Base-by-base conservation (phyloP, 2,797 vertebrate genomes). In the Falco columbarius region DNA sequence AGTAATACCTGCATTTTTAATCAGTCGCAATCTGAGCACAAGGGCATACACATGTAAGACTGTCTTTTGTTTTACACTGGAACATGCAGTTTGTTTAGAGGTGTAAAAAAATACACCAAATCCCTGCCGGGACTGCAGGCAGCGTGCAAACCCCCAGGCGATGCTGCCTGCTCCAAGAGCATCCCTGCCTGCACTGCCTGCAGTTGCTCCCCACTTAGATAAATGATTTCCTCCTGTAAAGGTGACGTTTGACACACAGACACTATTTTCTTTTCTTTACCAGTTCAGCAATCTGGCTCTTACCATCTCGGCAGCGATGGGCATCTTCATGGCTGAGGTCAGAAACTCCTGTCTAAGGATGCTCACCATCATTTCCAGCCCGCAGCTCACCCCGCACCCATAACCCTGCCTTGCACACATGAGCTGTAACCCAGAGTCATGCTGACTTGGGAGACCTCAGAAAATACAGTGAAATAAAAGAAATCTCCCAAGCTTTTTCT, bases 371-470 rank as follows among this genome's bases (percentile, higher is more conserved):
- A 1, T 42, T 54, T 59, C 84, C 90, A 65, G 36, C 54, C n/a
- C 51, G 9, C 3, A 0, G 68, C 46, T 61, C 4, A 1, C 32
- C 7, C n/a, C 0, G 19, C 8, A 9, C 51, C 32, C n/a, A 1
- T 7, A 22, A 27, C 14, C 9, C 29, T 14, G 38, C 67, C 51
- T 5, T 0, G 1, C 0, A 3, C 27, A 11, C 7, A 1, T 3
- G 56, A 59, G 42, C 36, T 40, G 22, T 1, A 30, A 49, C 55
- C 56, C 81, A 10, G 8, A 22, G 27, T 2, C 29, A 24, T 2
- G 18, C 7, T 23, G 11, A 17, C 19, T 18, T 22, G 67, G 63
- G 38, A 49, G 55, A 72, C 3, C 71, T 42, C 63, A n/a, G 55
- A 75, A 76, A 36, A 68, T 7, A 22, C 0, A 75, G 58, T 1